A percentile compares a stretch with the other conserved stretches of the same genome.
Evolutionary conservation across 2,888 invertebrate species (phyloP).

Genomic region (Poecilus cupreus): DNA sequence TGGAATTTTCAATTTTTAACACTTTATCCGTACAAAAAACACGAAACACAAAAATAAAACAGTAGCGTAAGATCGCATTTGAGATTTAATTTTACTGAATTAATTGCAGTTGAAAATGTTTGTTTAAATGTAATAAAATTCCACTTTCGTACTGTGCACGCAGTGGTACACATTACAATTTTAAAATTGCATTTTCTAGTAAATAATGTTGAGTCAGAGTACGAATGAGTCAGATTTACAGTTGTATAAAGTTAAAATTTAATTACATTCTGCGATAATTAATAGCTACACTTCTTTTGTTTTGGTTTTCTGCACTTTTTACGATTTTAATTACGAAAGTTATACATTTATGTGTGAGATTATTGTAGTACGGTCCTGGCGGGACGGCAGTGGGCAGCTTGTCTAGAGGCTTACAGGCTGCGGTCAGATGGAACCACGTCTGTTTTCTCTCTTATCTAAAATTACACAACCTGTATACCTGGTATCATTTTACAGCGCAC

Average conservation of each 20-base stretch:
- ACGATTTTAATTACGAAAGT: neutral
- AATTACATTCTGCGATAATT: neutral
- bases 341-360: neutral
- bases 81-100: neutral
- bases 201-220: neutral
- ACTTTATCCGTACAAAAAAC: neutral
- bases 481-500: conserved; percentile 41
- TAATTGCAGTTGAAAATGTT: neutral
- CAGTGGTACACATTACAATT: neutral
- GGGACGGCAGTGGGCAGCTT: conserved; percentile 3
- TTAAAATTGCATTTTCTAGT: conserved; percentile 2
- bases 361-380: neutral
- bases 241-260: neutral
- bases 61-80: no score
- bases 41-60: neutral
- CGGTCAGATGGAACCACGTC: conserved; percentile 33
- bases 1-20: conserved; percentile 8
- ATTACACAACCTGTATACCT: conserved; percentile 47
- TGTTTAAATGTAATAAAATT: neutral
- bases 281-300: neutral
- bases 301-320: neutral
- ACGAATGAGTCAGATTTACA: neutral
- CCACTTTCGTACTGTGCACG: neutral
- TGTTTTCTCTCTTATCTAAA: conserved; percentile 48
- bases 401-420: conserved; percentile 5